Percentiles rank a stretch among this genome's conserved stretches.
These are phyloP conservation scores for Drosophila grimshawi DNA, from an alignment of 1,140 invertebrate genomes.

Conservation along the genomic window DNA sequence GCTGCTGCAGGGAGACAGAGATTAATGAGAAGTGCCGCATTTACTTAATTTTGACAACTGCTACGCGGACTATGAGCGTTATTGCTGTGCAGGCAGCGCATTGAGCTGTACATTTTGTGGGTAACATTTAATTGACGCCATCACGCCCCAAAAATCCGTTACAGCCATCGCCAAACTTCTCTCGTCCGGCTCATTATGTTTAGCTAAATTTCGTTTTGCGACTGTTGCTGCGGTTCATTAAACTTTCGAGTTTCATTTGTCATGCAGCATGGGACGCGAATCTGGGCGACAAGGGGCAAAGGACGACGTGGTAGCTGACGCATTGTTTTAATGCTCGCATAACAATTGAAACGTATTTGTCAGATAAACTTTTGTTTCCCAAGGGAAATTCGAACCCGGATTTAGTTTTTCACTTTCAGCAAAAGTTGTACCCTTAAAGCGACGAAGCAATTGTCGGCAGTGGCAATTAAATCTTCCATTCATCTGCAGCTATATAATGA, in stretches of 20 bases:
- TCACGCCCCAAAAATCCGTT: conserved; percentile 14
- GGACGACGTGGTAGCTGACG: conserved; percentile 24
- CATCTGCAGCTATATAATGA: background rate
- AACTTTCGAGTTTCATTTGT: conserved; percentile 78
- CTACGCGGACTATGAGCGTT: conserved; percentile 64
- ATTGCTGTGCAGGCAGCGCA: conserved; percentile 53
- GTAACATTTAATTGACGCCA: conserved; percentile 72
- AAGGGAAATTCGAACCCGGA: conserved; percentile 7
- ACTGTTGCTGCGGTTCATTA: conserved; percentile 77
- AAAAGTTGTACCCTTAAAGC: conserved; percentile 14
- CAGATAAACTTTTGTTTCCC: conserved; percentile 74
- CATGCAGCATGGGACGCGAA: conserved; percentile 28
- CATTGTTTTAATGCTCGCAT: conserved; percentile 56
- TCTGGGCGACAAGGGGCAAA: background rate
- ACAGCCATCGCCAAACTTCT: conserved; percentile 27
- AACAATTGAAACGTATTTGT: conserved; percentile 80
- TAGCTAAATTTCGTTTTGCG: conserved; percentile 61
- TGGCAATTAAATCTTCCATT: conserved; percentile 12
- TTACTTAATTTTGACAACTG: conserved; percentile 82
- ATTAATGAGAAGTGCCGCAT: conserved; percentile 77
- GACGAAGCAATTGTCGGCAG: conserved; percentile 14
- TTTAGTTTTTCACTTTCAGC: conserved; percentile 8
- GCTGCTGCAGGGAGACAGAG: conserved; percentile 57
- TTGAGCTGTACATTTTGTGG: conserved; percentile 62
- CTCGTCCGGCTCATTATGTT: conserved; percentile 53